Evolutionary conservation across 2,113 vertebrate species (phyloP).

Genomic region (Pavo muticus): DNA sequence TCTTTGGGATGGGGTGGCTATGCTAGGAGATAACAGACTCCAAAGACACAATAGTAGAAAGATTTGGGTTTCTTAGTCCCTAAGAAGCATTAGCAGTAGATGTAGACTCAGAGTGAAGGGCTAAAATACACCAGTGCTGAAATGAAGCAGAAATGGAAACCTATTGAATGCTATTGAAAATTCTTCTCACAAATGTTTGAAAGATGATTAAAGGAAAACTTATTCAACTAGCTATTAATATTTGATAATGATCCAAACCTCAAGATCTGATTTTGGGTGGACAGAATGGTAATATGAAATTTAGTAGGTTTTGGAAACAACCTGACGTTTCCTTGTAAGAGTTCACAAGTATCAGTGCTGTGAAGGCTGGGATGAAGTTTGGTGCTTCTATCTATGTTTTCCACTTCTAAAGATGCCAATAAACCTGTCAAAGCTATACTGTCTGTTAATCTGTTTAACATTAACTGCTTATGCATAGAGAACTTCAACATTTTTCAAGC

Average conservation of each 20-base stretch:
- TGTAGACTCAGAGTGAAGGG: neutral
- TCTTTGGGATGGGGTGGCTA: neutral
- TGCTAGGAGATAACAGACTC: neutral
- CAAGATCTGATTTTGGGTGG: neutral
- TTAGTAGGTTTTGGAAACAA: neutral
- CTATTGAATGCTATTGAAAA: neutral
- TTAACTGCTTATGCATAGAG: rapidly evolving
- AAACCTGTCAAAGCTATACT: neutral
- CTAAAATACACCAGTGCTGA: neutral
- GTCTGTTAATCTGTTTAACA: neutral
- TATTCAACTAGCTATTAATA: neutral
- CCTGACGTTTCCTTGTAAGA: neutral
- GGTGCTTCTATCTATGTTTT: neutral
- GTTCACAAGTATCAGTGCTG: neutral
- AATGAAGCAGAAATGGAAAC: neutral
- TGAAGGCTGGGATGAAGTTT: neutral
- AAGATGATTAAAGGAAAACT: neutral
- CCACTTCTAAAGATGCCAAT: neutral
- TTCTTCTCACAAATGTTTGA: neutral
- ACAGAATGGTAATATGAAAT: neutral
- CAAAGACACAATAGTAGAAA: neutral
- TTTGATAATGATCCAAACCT: neutral
- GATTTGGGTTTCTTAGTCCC: neutral
- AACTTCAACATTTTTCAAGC: neutral
- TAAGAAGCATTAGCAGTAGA: rapidly evolving